Evolutionary conservation across 2,888 invertebrate species (phyloP), one percentile per base, ranked within the genome.

Genomic region (Lysandra bellargus): DNA sequence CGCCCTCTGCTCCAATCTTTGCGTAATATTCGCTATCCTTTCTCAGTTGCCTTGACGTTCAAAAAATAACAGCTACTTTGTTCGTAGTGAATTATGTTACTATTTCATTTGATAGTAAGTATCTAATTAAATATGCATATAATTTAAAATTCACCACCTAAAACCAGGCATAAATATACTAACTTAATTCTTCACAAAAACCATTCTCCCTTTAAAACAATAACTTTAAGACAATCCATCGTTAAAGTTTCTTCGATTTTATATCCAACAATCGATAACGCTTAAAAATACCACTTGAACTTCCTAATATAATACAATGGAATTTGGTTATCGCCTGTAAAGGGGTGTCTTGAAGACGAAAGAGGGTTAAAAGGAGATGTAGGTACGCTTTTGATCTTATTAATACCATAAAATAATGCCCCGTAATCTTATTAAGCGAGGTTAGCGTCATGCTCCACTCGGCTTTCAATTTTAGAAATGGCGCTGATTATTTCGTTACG

Each of bases 371-470:
- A 93, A 94, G 95, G 95, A 95, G 94, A 94, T 92, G 95, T 95
- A 94, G 90, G 95, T 95, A 95, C 95, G 96, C 96, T 96, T 96
- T 96, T 96, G 96, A 96, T 96, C 96, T 96, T 95, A 96, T 96
- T 96, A 96, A 96, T 96, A 95, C 96, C 95, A 95, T 96, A 96
- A 96, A 96, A 96, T 96, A 96, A 96, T 96, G 95, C 96, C 95
- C 95, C 95, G 95, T 96, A 96, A 96, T 96, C 96, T 96, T 96
- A 96, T 96, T 96, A 96, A 95, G 95, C 95, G 95, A 96, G 96
- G 96, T 96, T 96, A 96, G 95, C 95, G 95, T 94, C 86, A 88
- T 87, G 88, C 90, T 85, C 74, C 79, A 86, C 85, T 87, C 85
- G 85, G 86, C 86, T 92, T 92, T 93, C 90, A 91, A 91, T 90